Evolutionary conservation across 2,797 vertebrate genomes (phyloP).

Genomic region (Hafferia zeledoni): DNA sequence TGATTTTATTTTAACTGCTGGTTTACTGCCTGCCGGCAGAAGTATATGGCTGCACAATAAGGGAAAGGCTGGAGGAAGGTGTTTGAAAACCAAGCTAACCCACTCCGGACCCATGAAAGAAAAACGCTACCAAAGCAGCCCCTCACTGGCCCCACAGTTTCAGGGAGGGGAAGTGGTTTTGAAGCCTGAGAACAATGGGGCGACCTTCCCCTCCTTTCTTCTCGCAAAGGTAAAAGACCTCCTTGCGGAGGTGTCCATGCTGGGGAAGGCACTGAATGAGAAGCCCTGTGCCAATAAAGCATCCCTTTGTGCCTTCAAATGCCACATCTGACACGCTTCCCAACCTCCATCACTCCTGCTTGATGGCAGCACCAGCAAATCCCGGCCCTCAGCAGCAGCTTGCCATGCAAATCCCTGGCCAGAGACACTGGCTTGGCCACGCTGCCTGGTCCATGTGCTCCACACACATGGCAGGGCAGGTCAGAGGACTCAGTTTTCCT

Average conservation of each 20-base stretch:
- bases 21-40: neutral
- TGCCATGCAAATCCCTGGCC: neutral
- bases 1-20: neutral
- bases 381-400: neutral
- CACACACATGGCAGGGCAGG: rapidly evolving
- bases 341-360: neutral
- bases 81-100: neutral
- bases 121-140: neutral
- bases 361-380: neutral
- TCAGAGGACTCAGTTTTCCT: rapidly evolving
- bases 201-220: neutral
- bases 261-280: neutral
- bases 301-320: neutral
- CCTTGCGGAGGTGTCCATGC: neutral
- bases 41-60: neutral
- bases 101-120: neutral
- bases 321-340: rapidly evolving
- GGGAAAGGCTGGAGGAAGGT: neutral
- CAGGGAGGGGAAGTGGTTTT: neutral
- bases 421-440: rapidly evolving
- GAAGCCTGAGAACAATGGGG: neutral
- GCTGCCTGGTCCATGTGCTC: rapidly evolving
- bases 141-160: neutral
- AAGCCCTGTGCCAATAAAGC: neutral
- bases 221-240: neutral